Evolutionary conservation across 2,888 invertebrate genomes (phyloP).

Genomic region (Acleris sparsana): DNA sequence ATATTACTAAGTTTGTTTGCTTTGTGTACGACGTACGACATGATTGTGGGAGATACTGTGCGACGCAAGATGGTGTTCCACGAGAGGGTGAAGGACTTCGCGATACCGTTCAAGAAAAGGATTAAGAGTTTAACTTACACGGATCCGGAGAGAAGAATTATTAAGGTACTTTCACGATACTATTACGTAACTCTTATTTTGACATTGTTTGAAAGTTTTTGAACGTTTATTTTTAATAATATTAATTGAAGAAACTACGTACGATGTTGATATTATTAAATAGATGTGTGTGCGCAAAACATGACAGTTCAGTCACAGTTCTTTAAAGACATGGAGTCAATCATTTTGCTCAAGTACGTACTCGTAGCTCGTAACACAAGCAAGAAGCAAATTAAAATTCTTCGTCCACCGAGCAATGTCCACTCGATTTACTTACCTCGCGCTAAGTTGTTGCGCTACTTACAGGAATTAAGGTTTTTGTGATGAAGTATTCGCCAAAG

Average conservation of each 20-base stretch:
- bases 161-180: conserved; percentile 58
- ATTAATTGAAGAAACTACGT: too few relatives aligned
- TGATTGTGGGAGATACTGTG: conserved; percentile 76
- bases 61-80: conserved; percentile 79
- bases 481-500: conserved; percentile 7
- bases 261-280: too few relatives aligned
- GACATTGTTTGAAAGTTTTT: too few relatives aligned
- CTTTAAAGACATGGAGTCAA: too few relatives aligned
- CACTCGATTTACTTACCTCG: conserved; percentile 6
- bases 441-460: conserved; percentile 1
- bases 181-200: background rate
- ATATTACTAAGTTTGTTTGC: conserved; percentile 50
- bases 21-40: conserved; percentile 64
- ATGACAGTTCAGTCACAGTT: too few relatives aligned
- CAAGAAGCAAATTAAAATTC: conserved; percentile 8
- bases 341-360: background rate
- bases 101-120: conserved; percentile 77
- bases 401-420: background rate
- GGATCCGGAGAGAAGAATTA: conserved; percentile 71
- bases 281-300: too few relatives aligned
- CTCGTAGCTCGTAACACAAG: background rate
- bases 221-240: too few relatives aligned
- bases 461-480: conserved; percentile 13
- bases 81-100: conserved; percentile 75
- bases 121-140: conserved; percentile 66